phyloP scores from a whole-genome alignment of 2,888 invertebrate species.

The Scrobipalpa atriplicella region DNA sequence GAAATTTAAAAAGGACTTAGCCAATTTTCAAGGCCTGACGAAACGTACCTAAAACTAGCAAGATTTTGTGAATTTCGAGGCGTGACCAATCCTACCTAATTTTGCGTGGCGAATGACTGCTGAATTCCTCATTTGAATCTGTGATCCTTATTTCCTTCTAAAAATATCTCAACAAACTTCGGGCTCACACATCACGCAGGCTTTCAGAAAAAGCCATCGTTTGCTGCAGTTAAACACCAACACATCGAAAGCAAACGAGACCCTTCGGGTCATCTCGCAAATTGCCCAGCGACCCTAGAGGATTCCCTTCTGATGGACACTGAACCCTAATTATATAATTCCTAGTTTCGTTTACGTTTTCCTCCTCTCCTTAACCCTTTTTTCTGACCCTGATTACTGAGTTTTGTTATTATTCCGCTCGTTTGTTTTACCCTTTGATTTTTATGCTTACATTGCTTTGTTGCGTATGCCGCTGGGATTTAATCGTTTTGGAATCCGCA shows the following conservation, averaged over 20 bases:
- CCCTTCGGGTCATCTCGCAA: slow-evolving; percentile 41
- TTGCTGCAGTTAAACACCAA: slow-evolving; percentile 23
- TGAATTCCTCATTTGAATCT: too few relatives aligned
- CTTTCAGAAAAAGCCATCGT: slow-evolving; percentile 11
- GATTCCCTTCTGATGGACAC: slow-evolving; percentile 59
- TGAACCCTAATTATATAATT: slow-evolving; percentile 59
- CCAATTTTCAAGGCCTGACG: too few relatives aligned
- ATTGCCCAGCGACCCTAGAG: slow-evolving; percentile 48
- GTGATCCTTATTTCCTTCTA: too few relatives aligned
- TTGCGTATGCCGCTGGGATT: neutral
- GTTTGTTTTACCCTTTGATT: slow-evolving; percentile 24
- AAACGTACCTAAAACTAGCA: too few relatives aligned
- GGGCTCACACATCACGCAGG: neutral
- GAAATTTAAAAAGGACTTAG: too few relatives aligned
- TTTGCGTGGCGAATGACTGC: too few relatives aligned
- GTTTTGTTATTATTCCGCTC: slow-evolving; percentile 34
- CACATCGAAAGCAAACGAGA: slow-evolving; percentile 31
- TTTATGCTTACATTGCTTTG: neutral
- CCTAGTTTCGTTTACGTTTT: slow-evolving; percentile 47
- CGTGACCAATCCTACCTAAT: too few relatives aligned
- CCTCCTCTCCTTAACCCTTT: slow-evolving; percentile 33
- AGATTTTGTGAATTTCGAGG: too few relatives aligned
- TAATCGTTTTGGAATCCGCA: neutral
- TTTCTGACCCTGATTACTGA: slow-evolving; percentile 37
- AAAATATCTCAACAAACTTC: too few relatives aligned